Conservation (phyloP, 2,888 invertebrate species). For the Drosophila subquinaria region DNA sequence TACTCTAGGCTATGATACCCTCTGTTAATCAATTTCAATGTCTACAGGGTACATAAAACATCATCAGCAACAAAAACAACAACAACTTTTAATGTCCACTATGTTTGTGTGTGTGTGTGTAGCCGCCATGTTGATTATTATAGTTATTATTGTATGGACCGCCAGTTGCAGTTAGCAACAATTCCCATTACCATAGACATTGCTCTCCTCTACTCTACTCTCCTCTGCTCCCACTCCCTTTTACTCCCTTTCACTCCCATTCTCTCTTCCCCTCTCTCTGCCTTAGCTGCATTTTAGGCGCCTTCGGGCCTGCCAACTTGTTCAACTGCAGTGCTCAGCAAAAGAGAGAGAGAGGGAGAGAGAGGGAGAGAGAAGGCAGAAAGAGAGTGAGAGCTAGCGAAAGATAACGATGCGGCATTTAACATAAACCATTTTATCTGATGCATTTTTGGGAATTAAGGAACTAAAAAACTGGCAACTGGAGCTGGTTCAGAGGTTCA, state of each 20-base stretch:
- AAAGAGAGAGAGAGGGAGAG: neutral
- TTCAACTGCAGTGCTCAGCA: constrained; percentile 9
- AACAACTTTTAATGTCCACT: constrained; percentile 21
- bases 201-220: neutral
- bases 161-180: constrained; percentile 60
- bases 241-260: neutral
- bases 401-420: constrained; percentile 64
- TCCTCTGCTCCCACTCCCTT: neutral
- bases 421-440: constrained; percentile 43
- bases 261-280: neutral
- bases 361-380: neutral
- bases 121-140: constrained; percentile 73
- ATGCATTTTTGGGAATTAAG: constrained; percentile 7
- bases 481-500: constrained; percentile 1
- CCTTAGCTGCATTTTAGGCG: constrained; percentile 47
- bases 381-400: constrained; percentile 8
- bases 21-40: neutral
- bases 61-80: constrained; percentile 8
- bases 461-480: neutral
- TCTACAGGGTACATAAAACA: constrained; percentile 9
- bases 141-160: constrained; percentile 68
- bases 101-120: constrained; percentile 29
- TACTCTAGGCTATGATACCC: neutral
- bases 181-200: constrained; percentile 22
- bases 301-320: constrained; percentile 38